These are phyloP conservation scores for Atractosteus spatula DNA, from an alignment of 2,113 vertebrate genomes.

Conservation along the genomic window DNA sequence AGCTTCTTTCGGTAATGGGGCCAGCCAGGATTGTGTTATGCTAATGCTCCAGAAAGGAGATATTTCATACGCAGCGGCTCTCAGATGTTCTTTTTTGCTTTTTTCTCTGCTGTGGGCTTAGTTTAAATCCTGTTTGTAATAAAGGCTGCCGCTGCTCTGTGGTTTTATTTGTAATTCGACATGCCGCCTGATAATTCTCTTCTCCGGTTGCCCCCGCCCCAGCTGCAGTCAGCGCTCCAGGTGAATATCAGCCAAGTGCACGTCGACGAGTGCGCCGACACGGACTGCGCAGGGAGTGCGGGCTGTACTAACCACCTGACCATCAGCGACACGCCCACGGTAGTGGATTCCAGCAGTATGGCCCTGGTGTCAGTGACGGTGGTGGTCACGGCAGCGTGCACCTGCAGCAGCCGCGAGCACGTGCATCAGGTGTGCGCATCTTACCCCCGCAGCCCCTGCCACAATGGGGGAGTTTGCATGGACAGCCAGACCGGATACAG, in stretches of 20 bases:
- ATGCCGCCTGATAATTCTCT: constrained; percentile 5
- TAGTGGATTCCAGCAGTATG: constrained; percentile 68
- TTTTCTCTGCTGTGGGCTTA: background rate
- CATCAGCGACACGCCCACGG: constrained; percentile 60
- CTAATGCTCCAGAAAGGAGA: background rate
- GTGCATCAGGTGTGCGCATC: constrained; percentile 70
- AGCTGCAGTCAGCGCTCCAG: constrained; percentile 78
- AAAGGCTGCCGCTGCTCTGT: constrained; percentile 9
- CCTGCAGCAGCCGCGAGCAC: constrained; percentile 61
- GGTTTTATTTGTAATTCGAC: constrained; percentile 18
- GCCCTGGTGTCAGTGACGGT: constrained; percentile 68
- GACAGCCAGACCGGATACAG: constrained; percentile 80
- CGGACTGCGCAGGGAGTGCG: constrained; percentile 54
- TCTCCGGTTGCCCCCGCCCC: constrained; percentile 19
- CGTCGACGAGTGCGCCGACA: constrained; percentile 69
- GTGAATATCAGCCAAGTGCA: constrained; percentile 69
- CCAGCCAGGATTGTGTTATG: background rate
- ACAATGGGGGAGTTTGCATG: constrained; percentile 74
- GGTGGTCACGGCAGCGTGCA: constrained; percentile 54
- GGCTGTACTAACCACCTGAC: constrained; percentile 57
- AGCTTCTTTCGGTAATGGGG: background rate
- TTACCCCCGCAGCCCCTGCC: constrained; percentile 74
- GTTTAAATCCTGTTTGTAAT: constrained; percentile 19
- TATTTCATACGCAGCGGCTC: background rate
- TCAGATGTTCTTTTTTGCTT: constrained; percentile 6